Percentiles rank a stretch among this genome's conserved stretches.
Evolutionary conservation across 2,888 invertebrate species (phyloP).

Genomic region (Anarsia innoxiella): DNA sequence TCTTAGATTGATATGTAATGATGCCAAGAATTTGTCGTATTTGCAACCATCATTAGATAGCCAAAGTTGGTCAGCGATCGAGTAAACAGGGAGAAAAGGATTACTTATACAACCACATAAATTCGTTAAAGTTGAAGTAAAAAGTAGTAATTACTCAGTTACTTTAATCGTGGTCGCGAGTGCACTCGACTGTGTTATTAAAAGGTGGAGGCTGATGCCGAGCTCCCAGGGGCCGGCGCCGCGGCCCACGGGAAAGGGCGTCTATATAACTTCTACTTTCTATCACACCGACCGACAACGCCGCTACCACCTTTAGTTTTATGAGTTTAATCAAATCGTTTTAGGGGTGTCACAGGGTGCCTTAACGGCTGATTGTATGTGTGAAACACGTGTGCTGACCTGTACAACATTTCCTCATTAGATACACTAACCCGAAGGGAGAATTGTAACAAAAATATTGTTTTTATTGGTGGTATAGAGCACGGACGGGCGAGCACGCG

Average conservation of each 20-base stretch:
- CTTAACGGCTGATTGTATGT: conserved; percentile 58
- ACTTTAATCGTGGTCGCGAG: conserved; percentile 56
- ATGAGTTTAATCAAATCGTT: conserved; percentile 71
- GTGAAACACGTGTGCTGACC: conserved; percentile 55
- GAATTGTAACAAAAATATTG: conserved; percentile 39
- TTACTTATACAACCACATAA: too few relatives aligned
- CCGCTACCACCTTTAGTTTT: conserved; percentile 48
- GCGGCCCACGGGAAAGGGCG: conserved; percentile 43
- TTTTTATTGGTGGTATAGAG: conserved; percentile 33
- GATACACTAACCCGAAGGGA: conserved; percentile 30
- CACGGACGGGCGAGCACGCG: conserved; percentile 38
- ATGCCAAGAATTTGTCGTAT: too few relatives aligned
- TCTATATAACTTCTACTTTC: conserved; percentile 48
- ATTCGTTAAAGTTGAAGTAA: too few relatives aligned
- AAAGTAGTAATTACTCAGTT: conserved; percentile 46
- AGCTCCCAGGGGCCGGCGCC: conserved; percentile 22
- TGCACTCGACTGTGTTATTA: conserved; percentile 70
- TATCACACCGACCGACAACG: conserved; percentile 31
- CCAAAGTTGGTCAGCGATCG: too few relatives aligned
- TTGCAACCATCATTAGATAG: too few relatives aligned
- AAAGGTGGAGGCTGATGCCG: conserved; percentile 47
- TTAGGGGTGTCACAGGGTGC: conserved; percentile 55
- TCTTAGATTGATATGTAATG: too few relatives aligned
- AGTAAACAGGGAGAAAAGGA: too few relatives aligned
- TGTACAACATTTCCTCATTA: conserved; percentile 28